A percentile compares a stretch with the other conserved stretches of the same genome.
Conservation (phyloP, 2,113 vertebrate species). For the Motacilla tschutschensis region DNA sequence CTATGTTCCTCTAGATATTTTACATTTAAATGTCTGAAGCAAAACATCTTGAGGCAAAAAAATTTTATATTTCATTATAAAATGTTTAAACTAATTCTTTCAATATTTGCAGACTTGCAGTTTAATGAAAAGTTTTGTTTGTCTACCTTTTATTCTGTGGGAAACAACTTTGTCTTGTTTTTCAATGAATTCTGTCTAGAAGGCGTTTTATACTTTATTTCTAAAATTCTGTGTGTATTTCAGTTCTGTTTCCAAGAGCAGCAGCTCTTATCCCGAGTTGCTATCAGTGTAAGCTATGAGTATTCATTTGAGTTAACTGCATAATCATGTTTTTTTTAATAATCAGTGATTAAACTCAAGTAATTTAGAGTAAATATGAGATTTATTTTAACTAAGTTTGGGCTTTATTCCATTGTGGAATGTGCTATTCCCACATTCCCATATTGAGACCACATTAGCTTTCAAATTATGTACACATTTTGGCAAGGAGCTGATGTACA, state of each 20-base stretch:
- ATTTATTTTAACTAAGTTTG: background rate
- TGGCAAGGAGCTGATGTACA: background rate
- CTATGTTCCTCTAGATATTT: background rate
- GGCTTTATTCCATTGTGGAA: background rate
- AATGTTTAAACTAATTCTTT: background rate
- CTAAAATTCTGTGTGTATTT: background rate
- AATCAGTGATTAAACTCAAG: background rate
- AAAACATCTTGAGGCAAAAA: background rate
- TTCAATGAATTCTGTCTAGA: background rate
- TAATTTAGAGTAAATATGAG: background rate
- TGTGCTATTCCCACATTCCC: background rate
- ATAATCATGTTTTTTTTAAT: background rate
- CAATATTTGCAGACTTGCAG: background rate
- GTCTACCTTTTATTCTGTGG: background rate
- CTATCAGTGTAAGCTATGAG: background rate
- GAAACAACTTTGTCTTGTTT: background rate
- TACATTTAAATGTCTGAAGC: background rate
- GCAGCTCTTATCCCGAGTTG: background rate
- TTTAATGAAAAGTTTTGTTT: background rate
- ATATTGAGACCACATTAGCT: background rate
- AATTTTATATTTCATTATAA: background rate
- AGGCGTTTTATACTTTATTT: background rate
- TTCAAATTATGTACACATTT: background rate
- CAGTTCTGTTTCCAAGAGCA: background rate
- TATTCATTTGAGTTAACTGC: background rate